These are phyloP conservation scores for Neolamprologus brichardi DNA, from an alignment of 2,113 vertebrate genomes.

Conservation along the genomic window DNA sequence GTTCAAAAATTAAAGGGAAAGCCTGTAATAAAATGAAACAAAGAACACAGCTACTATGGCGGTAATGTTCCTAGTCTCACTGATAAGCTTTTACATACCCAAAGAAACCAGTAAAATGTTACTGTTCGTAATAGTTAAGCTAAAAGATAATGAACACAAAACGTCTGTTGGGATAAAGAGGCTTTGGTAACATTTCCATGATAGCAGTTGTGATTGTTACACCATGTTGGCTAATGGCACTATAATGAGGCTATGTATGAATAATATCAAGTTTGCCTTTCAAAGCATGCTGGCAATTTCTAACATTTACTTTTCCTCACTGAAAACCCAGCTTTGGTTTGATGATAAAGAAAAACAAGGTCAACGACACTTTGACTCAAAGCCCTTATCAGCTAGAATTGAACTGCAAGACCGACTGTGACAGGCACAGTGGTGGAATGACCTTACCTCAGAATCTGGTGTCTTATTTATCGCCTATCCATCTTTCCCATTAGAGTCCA, in stretches of 20 bases:
- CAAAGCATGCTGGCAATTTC: background rate
- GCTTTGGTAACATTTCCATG: background rate
- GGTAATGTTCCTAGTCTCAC: background rate
- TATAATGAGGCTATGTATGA: background rate
- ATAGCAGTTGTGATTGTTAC: background rate
- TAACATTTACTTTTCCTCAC: background rate
- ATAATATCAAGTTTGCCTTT: background rate
- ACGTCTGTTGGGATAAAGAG: background rate
- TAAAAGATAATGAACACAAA: background rate
- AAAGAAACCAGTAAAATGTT: background rate
- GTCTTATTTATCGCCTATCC: conserved; percentile 45
- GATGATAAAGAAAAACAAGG: background rate
- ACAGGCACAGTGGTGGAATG: background rate
- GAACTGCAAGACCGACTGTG: background rate
- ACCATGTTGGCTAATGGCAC: background rate
- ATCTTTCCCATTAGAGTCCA: conserved; percentile 20
- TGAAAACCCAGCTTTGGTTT: background rate
- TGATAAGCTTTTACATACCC: background rate
- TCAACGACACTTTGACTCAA: background rate
- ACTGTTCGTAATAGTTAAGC: background rate
- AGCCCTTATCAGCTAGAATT: background rate
- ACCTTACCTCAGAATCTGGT: conserved; percentile 55
- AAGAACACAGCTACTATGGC: background rate
- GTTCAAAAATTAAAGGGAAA: background rate
- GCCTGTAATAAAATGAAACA: background rate